These are phyloP conservation scores for Spodoptera littoralis DNA, from an alignment of 2,888 invertebrate genomes.

Conservation along the genomic window DNA sequence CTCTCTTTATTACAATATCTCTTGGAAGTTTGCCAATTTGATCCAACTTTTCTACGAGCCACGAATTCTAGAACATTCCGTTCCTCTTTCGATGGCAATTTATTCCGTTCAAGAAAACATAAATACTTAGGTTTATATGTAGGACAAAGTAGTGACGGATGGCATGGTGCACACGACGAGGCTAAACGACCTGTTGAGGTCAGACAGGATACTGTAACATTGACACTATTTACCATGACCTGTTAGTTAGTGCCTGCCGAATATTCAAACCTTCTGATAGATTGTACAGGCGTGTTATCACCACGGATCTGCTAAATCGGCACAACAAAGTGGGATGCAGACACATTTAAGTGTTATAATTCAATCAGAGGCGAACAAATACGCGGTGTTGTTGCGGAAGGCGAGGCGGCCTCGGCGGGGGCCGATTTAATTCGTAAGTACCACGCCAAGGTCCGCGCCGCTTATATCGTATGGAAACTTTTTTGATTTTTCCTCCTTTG, in stretches of 20 bases:
- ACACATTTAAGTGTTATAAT: constrained; percentile 51
- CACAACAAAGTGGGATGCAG: constrained; percentile 29
- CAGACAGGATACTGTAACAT: constrained; percentile 48
- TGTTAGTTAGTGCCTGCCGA: constrained; percentile 20
- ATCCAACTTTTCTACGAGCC: constrained; percentile 28
- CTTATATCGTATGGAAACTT: constrained; percentile 68
- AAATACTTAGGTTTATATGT: constrained; percentile 35
- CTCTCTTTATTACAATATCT: constrained; percentile 42
- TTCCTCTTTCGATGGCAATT: constrained; percentile 26
- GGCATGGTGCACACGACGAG: constrained; percentile 12
- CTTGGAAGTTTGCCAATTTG: constrained; percentile 37
- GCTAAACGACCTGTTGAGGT: constrained; percentile 40
- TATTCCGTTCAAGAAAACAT: constrained; percentile 25
- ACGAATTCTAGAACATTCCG: constrained; percentile 45
- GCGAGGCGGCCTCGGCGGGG: constrained; percentile 71
- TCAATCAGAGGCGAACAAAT: constrained; percentile 55
- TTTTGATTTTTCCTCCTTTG: constrained; percentile 65
- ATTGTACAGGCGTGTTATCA: constrained; percentile 24
- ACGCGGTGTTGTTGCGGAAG: constrained; percentile 65
- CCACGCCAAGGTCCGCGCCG: constrained; percentile 74
- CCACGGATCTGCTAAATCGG: constrained; percentile 27
- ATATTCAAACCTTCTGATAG: constrained; percentile 22
- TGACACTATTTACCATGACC: constrained; percentile 46
- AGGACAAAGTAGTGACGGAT: constrained; percentile 32
- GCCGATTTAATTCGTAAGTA: constrained; percentile 79